Base-by-base conservation (phyloP, 2,113 vertebrate genomes). In the Percopsis transmontana region DNA sequence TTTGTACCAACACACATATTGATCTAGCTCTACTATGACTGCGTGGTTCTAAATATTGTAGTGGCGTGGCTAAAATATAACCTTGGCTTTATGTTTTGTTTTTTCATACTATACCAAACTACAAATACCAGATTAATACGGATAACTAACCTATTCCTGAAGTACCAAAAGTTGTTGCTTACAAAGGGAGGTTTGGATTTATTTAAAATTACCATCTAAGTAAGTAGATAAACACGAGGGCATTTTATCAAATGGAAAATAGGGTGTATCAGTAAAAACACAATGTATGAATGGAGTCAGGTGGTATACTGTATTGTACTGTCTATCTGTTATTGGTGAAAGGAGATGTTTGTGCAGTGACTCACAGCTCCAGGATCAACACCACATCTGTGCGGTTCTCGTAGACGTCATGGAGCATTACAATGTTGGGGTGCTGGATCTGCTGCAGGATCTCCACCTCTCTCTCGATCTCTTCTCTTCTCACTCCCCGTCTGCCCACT, bases 321-420 rank as follows among this genome's bases (percentile, higher is more conserved):
- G 33, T 14, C 3, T 2, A 2, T 45, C 12, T 45, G 11, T 12
- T 7, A 12, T 41, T 7, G 12, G 40, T 5, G 5, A 23, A 45
- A 23, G 16, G 44, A 15, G 23, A 6, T 55, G 38, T 27, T 7
- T 47, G 41, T 54, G 62, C 13, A 14, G 59, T 15, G 71, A 97
- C 97, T 98, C 90, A 99, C 97, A 99, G 92, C 88, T 99, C 97
- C 0, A 99, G 94, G 89, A 99, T 93, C 59, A 99, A 97, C 72
- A 98, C 94, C 70, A 99, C 94, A 0, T 99, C 97, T 0, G 95
- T 96, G 84, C 94, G 95, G 90, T 95, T 98, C 91, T 99, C 97
- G 0, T 93, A 99, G 73, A 98, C 89, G 1, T 99, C 96, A 0
- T 97, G 96, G 71, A 99, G 86, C 0, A 91, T 68, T 73, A 99